Evolutionary conservation across 2,888 invertebrate species (phyloP).

Genomic region (Plebejus anna): DNA sequence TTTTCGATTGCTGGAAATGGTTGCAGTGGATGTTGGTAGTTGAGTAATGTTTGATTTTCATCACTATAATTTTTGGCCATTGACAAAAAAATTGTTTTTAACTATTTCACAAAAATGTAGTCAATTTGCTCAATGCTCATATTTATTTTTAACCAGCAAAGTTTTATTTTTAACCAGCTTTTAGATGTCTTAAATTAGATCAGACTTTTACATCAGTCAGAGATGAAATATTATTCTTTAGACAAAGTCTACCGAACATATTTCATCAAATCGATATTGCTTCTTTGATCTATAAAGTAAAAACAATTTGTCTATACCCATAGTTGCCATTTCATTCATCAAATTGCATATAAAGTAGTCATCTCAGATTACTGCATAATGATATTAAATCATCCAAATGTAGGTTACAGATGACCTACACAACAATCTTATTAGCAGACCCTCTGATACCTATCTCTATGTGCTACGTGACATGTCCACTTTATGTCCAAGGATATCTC

Average conservation of each 20-base stretch:
- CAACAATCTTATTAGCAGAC: background rate
- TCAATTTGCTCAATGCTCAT: no score
- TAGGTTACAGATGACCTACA: background rate
- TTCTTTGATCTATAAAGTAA: background rate
- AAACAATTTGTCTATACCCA: background rate
- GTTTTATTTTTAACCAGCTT: no score
- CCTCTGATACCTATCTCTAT: conserved; percentile 6
- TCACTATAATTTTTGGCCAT: background rate
- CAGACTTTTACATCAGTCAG: background rate
- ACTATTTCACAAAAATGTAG: no score
- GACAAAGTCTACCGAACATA: background rate
- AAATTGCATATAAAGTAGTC: background rate
- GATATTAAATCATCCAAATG: background rate
- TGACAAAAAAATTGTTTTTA: background rate
- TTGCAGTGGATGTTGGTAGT: background rate
- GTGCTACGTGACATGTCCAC: background rate
- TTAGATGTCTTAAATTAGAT: no score
- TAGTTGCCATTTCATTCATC: background rate
- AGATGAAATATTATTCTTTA: background rate
- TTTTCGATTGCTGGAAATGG: conserved; percentile 13
- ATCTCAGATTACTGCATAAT: background rate
- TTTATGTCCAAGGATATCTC: conserved; percentile 14
- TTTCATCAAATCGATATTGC: background rate
- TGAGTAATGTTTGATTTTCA: background rate
- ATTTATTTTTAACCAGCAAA: no score